Evolutionary conservation across 1,140 invertebrate genomes (phyloP), one percentile per base, ranked within the genome.

Genomic region (Papilio xuthus): DNA sequence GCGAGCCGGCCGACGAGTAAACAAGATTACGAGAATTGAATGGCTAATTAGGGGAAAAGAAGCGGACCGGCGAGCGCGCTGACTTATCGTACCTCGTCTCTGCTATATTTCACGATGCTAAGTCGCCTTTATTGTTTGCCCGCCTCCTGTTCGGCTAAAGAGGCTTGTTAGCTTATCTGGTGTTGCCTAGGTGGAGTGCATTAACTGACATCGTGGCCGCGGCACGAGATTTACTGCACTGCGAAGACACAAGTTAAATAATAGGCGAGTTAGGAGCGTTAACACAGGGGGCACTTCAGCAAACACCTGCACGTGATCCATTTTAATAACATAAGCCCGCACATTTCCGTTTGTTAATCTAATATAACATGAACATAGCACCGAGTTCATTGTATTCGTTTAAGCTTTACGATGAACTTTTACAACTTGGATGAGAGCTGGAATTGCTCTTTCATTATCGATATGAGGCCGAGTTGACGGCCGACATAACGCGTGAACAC

Each of bases 21-120:
- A 93, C 92, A 93, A 93, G 90, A 93, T 93, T 93, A 93, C 91
- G 92, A 88, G 91, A 91, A 93, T 91, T 91, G 91, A 93, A 93
- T 93, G 89, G 90, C 91, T 93, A 93, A 93, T 93, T 93, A 92
- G 90, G 86, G 90, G 85, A 92, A 93, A 93, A 92, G 90, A 93
- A 91, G 90, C 88, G 84, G 83, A 84, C 87, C 82, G 79, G 80
- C 83, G 78, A 87, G 82, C 86, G 78, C 80, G 84, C 89, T 92
- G 86, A 92, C 85, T 91, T 92, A 93, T 92, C 90, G 86, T 85
- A 80, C 83, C 90, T 88, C 90, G 90, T 91, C 90, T 89, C 85
- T 81, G 81, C 92, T 86, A 93, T 93, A 93, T 93, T 92, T 93
- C 89, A 93, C 90, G 86, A 90, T 86, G 89, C 89, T 90, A 92